Conservation (phyloP, 1,140 invertebrate genomes). For the Thaumetopoea pityocampa region DNA sequence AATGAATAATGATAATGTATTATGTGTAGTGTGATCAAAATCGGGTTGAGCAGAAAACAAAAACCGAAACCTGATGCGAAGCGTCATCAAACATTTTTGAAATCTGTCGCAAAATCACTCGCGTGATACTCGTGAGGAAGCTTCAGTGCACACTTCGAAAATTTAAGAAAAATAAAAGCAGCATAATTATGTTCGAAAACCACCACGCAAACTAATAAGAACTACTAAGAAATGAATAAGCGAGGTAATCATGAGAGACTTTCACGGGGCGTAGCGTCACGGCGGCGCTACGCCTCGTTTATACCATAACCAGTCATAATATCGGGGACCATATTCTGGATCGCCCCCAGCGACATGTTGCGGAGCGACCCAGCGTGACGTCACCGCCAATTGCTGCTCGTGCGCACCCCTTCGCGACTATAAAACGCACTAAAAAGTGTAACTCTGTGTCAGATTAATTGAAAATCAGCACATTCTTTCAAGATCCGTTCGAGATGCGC, state of each 20-base stretch:
- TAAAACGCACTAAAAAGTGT: constrained; percentile 19
- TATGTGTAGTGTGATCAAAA: constrained; percentile 6
- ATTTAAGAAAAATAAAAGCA: constrained; percentile 59
- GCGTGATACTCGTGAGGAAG: constrained; percentile 39
- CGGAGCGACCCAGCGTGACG: constrained; percentile 10
- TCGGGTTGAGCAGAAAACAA: constrained; percentile 11
- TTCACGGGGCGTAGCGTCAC: constrained; percentile 37
- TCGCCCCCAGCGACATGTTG: constrained; percentile 22
- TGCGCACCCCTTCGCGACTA: constrained; percentile 5
- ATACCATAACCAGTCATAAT: constrained; percentile 28
- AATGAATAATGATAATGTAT: constrained; percentile 13
- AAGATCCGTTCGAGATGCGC: constrained; percentile 9
- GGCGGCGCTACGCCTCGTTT: constrained; percentile 41
- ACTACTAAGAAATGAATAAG: constrained; percentile 63
- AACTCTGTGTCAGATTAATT: constrained; percentile 21
- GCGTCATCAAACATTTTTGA: constrained; percentile 23
- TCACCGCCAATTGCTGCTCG: constrained; percentile 8
- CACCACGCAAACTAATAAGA: constrained; percentile 63
- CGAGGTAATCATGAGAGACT: constrained; percentile 56
- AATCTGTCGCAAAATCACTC: constrained; percentile 38
- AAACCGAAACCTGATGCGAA: constrained; percentile 32
- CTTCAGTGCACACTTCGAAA: constrained; percentile 42
- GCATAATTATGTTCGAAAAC: constrained; percentile 59
- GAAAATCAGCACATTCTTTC: constrained; percentile 8
- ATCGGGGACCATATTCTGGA: constrained; percentile 33